Percentiles rank a stretch among this genome's conserved stretches.
Conservation (phyloP, 2,888 invertebrate genomes). For the Prenolepis imparis region DNA sequence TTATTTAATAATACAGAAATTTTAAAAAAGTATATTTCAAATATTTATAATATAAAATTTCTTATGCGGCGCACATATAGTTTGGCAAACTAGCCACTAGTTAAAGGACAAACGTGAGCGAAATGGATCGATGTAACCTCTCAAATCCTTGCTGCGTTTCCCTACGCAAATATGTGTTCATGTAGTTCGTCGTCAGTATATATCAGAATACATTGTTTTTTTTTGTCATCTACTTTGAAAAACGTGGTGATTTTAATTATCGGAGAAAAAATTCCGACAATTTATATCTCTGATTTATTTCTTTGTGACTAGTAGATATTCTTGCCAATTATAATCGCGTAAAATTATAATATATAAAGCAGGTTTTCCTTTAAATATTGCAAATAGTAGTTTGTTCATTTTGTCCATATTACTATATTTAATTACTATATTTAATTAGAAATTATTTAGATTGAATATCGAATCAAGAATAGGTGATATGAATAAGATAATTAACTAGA, state of each 20-base stretch:
- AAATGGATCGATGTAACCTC: conserved; percentile 22
- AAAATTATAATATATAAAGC: not conserved
- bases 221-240: not conserved
- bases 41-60: not conserved
- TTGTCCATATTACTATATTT: not conserved
- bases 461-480: not conserved
- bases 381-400: not conserved
- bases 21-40: not conserved
- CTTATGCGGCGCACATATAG: not conserved
- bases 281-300: conserved; percentile 21
- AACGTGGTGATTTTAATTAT: conserved; percentile 28
- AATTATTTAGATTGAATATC: not conserved
- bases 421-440: not conserved
- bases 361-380: not conserved
- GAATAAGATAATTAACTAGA: conserved; percentile 2
- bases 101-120: conserved; percentile 1
- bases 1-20: not conserved
- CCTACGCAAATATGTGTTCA: not conserved
- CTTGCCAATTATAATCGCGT: not conserved
- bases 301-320: not conserved
- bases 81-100: not conserved
- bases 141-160: conserved; percentile 2
- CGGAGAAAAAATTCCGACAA: not conserved
- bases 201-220: not conserved
- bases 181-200: not conserved